Conservation (phyloP, 53 echinoderm and acorn worm species). For the Holothuria scabra region DNA sequence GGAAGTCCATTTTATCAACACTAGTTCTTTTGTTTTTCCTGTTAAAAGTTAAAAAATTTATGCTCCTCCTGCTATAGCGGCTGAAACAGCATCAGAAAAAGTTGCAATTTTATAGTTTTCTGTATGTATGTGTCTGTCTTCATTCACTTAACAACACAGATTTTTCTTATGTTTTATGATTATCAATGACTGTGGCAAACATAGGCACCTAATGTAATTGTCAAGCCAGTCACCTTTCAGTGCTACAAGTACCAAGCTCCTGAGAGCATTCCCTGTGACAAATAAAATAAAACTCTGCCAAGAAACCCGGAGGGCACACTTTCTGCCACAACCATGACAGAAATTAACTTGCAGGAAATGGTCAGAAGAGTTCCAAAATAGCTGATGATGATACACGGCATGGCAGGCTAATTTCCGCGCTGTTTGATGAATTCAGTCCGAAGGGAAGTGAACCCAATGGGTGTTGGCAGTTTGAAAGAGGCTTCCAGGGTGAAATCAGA, state of each 20-base stretch:
- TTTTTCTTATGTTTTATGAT: no score
- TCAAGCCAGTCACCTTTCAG: constrained; percentile 12
- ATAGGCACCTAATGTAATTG: constrained; percentile 20
- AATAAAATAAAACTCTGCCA: constrained; percentile 2
- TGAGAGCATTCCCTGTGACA: constrained; percentile 4
- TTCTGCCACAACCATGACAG: constrained; percentile 9
- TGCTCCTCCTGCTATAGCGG: no score
- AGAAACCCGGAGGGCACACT: not conserved
- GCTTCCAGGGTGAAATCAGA: no score
- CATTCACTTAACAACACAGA: no score
- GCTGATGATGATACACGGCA: not conserved
- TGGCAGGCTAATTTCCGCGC: not conserved
- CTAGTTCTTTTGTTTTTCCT: no score
- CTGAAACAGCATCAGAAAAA: no score
- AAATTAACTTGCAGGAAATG: constrained; percentile 29
- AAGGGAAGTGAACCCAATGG: no score
- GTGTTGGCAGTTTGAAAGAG: no score
- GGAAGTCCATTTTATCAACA: no score
- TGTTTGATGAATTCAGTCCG: not conserved
- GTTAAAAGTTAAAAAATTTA: no score
- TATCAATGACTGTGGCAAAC: not conserved
- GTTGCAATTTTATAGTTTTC: no score
- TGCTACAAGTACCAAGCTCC: not conserved
- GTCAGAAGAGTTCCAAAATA: not conserved
- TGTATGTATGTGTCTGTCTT: no score